A percentile compares a stretch with the other conserved stretches of the same genome.
phyloP scores from a whole-genome alignment of 2,888 invertebrate genomes.

The Helobdella robusta region DNA sequence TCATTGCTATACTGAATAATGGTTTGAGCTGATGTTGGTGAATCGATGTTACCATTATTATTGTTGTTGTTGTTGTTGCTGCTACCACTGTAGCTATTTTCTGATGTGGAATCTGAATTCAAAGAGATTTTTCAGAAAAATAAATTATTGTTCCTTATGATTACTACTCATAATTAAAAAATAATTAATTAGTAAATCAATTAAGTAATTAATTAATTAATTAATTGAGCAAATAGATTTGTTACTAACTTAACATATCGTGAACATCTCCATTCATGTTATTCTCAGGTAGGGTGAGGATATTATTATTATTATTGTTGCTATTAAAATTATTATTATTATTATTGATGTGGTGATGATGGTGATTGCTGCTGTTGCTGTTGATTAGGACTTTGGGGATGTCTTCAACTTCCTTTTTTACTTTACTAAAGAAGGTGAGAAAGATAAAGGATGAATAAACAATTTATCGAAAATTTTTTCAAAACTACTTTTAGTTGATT shows the following conservation, averaged over 20 bases:
- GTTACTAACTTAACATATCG: background rate
- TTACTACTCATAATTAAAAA: background rate
- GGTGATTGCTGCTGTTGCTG: slow-evolving; percentile 8
- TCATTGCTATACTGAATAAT: slow-evolving; percentile 22
- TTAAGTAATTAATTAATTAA: background rate
- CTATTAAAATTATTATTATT: background rate
- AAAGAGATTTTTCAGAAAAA: no score
- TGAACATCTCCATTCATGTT: background rate
- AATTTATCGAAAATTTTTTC: background rate
- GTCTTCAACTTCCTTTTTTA: slow-evolving; percentile 22
- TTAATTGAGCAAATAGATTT: background rate
- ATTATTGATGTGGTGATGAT: background rate
- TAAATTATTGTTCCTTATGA: no score
- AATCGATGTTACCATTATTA: slow-evolving; percentile 18
- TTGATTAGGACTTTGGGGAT: background rate
- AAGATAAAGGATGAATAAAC: background rate
- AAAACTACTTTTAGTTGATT: no score
- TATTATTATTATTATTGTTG: background rate
- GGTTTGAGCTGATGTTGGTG: slow-evolving; percentile 7
- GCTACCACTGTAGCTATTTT: slow-evolving; percentile 4
- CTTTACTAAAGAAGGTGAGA: slow-evolving; percentile 6
- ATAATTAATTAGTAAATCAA: background rate
- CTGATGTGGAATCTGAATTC: no score
- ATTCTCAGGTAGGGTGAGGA: background rate
- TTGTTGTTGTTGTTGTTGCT: background rate